Conservation (phyloP, 2,888 invertebrate genomes). For the Caenorhabditis sp. region DNA sequence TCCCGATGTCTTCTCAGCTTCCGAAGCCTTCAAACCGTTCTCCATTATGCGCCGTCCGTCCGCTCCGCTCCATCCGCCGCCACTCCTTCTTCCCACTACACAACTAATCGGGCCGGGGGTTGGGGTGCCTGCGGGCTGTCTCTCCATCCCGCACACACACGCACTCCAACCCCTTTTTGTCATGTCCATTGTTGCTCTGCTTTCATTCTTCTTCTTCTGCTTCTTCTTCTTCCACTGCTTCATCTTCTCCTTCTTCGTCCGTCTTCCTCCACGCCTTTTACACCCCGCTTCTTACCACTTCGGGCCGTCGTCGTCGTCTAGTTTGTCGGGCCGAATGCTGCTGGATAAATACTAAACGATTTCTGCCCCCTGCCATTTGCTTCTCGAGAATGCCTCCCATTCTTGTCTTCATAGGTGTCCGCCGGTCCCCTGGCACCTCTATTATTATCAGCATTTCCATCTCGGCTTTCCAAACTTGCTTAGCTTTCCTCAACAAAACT, state of each 20-base stretch:
- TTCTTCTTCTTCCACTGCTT: conserved; percentile 28
- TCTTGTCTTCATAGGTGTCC: too few relatives aligned
- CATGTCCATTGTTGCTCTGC: conserved; percentile 64
- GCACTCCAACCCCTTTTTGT: conserved; percentile 62
- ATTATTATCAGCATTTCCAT: too few relatives aligned
- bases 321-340: too few relatives aligned
- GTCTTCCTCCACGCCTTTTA: conserved; percentile 37
- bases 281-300: conserved; percentile 34
- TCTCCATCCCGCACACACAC: conserved; percentile 52
- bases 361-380: too few relatives aligned
- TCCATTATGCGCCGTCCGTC: too few relatives aligned
- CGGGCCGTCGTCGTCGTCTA: neutral
- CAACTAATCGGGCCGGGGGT: conserved; percentile 52
- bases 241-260: conserved; percentile 28
- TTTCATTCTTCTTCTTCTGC: conserved; percentile 53
- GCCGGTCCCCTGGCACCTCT: too few relatives aligned
- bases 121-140: conserved; percentile 12
- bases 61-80: neutral
- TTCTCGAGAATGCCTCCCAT: too few relatives aligned
- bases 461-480: too few relatives aligned
- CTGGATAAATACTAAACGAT: too few relatives aligned
- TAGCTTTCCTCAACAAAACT: too few relatives aligned
- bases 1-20: too few relatives aligned
- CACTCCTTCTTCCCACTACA: conserved; percentile 20
- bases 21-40: too few relatives aligned